Evolutionary conservation across 2,888 invertebrate species (phyloP).

Genomic region (Eustalomyia histrio): DNA sequence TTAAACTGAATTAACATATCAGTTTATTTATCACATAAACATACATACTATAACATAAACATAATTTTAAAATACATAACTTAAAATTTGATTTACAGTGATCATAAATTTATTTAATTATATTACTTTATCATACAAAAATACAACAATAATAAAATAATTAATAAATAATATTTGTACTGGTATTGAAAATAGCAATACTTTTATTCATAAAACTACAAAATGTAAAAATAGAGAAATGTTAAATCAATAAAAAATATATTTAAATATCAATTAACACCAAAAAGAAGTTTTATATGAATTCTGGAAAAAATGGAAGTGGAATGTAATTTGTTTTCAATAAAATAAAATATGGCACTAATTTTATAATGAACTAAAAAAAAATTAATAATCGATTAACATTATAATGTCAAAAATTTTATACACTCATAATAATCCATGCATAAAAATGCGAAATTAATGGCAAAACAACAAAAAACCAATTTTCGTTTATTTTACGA

Average conservation of each 20-base stretch:
- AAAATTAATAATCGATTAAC: not conserved
- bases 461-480: no score
- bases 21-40: constrained; percentile 32
- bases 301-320: constrained; percentile 34
- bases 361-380: constrained; percentile 25
- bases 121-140: constrained; percentile 5
- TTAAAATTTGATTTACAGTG: constrained; percentile 9
- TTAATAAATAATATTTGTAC: constrained; percentile 37
- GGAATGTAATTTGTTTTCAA: not conserved
- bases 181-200: constrained; percentile 41
- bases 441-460: no score
- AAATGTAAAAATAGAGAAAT: not conserved
- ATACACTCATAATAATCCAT: no score
- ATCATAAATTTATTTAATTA: constrained; percentile 10
- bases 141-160: constrained; percentile 17
- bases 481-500: no score
- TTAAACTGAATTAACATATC: constrained; percentile 52
- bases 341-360: constrained; percentile 12
- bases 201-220: constrained; percentile 3
- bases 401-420: not conserved
- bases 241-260: not conserved
- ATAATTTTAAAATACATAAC: constrained; percentile 15
- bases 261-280: constrained; percentile 21
- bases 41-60: not conserved
- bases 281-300: constrained; percentile 30